Evolutionary conservation across 2,797 vertebrate species (phyloP).

Genomic region (Etheostoma perlongum): DNA sequence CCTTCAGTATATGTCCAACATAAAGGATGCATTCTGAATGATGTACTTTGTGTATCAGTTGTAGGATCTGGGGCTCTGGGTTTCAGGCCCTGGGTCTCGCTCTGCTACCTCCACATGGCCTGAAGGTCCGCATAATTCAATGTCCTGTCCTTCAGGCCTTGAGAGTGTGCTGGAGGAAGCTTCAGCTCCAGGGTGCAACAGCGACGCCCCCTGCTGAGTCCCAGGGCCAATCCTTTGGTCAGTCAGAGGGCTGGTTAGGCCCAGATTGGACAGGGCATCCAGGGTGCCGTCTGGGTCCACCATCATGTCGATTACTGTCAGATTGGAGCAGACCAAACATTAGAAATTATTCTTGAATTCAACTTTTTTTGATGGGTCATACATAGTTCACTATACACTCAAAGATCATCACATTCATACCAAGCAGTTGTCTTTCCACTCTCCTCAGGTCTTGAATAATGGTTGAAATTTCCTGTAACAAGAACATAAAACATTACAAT

Average conservation of each 20-base stretch:
- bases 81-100: conserved; percentile 74
- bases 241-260: conserved; percentile 85
- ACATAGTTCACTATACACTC: not conserved
- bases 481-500: conserved; percentile 38
- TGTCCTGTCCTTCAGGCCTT: conserved; percentile 55
- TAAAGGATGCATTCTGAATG: conserved; percentile 19
- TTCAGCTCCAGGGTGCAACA: conserved; percentile 49
- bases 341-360: not conserved
- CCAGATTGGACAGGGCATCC: conserved; percentile 91
- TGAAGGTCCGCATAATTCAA: conserved; percentile 69
- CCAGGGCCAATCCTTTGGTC: conserved; percentile 84
- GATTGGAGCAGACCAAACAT: conserved; percentile 22
- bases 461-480: conserved; percentile 91
- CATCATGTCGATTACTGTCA: conserved; percentile 94
- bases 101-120: conserved; percentile 81
- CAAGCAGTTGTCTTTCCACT: conserved; percentile 94
- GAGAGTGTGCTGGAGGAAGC: conserved; percentile 41
- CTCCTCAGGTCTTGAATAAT: conserved; percentile 95
- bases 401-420: conserved; percentile 76
- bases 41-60: conserved; percentile 47
- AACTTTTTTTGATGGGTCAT: not conserved
- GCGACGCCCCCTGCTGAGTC: conserved; percentile 64
- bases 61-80: conserved; percentile 43
- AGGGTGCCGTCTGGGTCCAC: conserved; percentile 96
- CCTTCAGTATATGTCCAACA: conserved; percentile 8